phyloP scores from a whole-genome alignment of 2,888 invertebrate species.

The Aphodius granarius region DNA sequence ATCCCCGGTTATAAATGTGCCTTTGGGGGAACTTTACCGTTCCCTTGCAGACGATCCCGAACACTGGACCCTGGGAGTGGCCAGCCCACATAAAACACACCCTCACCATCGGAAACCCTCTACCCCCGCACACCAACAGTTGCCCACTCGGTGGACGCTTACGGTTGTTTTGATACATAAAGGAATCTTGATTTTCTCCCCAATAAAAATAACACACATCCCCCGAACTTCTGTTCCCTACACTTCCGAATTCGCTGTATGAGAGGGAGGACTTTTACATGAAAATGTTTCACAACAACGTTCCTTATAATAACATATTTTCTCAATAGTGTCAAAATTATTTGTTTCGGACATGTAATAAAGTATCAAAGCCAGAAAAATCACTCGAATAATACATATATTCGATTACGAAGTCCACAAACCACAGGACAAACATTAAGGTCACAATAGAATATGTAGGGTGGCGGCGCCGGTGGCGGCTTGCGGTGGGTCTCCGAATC shows the following conservation, averaged over 20 bases:
- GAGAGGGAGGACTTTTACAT: neutral
- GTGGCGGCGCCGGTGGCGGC: too few relatives aligned
- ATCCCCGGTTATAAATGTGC: conserved; percentile 52
- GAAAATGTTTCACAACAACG: neutral
- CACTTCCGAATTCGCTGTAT: neutral
- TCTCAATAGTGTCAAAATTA: too few relatives aligned
- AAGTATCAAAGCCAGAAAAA: neutral
- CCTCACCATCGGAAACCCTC: conserved; percentile 35
- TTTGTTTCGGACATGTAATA: too few relatives aligned
- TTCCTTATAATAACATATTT: too few relatives aligned
- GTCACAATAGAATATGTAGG: neutral
- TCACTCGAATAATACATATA: neutral
- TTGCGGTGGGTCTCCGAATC: conserved; percentile 19
- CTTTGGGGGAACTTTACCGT: conserved; percentile 46
- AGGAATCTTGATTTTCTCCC: conserved; percentile 9
- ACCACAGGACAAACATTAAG: neutral
- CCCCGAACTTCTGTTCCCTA: neutral
- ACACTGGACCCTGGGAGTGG: conserved; percentile 49
- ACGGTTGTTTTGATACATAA: conserved; percentile 22
- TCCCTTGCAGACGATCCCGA: conserved; percentile 39
- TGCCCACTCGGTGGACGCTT: conserved; percentile 19
- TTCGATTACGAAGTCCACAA: neutral
- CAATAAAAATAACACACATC: conserved; percentile 12
- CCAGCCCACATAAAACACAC: conserved; percentile 47
- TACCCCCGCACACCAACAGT: conserved; percentile 3